Conservation (phyloP, 2,888 invertebrate species). For the Perizoma flavofasciatum region DNA sequence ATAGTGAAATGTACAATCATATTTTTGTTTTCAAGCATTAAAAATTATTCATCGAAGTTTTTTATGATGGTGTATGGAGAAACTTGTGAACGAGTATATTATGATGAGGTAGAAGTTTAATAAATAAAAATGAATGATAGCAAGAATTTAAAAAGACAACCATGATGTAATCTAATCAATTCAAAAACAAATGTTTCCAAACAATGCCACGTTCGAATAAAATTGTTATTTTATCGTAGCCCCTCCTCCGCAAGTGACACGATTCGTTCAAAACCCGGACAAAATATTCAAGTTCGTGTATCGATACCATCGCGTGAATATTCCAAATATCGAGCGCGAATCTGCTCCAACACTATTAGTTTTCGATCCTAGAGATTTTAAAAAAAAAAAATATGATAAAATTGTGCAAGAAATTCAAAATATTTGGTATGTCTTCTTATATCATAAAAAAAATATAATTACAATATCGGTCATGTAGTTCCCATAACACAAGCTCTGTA, state of each 20-base stretch:
- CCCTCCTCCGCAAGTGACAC: conserved; percentile 52
- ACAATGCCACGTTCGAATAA: conserved; percentile 42
- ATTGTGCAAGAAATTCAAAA: too few relatives aligned
- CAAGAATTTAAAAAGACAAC: conserved; percentile 1
- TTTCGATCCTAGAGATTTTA: conserved; percentile 43
- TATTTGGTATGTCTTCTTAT: too few relatives aligned
- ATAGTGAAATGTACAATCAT: too few relatives aligned
- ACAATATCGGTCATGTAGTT: too few relatives aligned
- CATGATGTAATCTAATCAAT: conserved; percentile 26
- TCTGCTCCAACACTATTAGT: conserved; percentile 52
- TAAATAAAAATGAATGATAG: background rate
- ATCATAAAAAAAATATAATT: too few relatives aligned
- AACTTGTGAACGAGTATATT: too few relatives aligned
- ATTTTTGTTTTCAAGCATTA: too few relatives aligned
- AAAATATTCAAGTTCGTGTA: conserved; percentile 72
- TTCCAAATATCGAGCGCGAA: conserved; percentile 63
- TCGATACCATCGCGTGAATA: conserved; percentile 71
- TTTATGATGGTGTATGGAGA: too few relatives aligned
- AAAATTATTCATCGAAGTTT: too few relatives aligned
- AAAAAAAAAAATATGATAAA: too few relatives aligned
- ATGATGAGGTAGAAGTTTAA: too few relatives aligned
- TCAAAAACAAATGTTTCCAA: conserved; percentile 39
- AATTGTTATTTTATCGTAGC: conserved; percentile 60
- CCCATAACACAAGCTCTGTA: too few relatives aligned
- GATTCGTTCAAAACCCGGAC: conserved; percentile 61